phyloP scores from a whole-genome alignment of 2,113 vertebrate species.

The Fukomys damarensis region DNA sequence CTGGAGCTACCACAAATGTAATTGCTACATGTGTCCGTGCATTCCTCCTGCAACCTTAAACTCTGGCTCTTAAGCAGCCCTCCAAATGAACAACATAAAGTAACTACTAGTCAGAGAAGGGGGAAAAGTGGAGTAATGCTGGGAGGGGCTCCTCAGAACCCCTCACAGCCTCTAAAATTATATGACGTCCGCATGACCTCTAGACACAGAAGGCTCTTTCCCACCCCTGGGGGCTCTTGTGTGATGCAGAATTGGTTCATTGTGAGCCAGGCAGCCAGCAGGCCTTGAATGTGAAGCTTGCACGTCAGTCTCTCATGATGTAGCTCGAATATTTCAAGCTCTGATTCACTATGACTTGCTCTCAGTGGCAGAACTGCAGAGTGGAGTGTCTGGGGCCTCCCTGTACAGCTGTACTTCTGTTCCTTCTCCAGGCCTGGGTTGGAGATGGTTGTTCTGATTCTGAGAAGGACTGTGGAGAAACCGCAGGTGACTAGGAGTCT shows the following conservation, averaged over 20 bases:
- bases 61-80: constrained; percentile 35
- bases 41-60: constrained; percentile 67
- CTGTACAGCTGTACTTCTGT: constrained; percentile 55
- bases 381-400: not conserved
- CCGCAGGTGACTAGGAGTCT: not conserved
- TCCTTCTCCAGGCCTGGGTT: constrained; percentile 16
- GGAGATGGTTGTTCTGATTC: not conserved
- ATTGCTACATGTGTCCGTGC: constrained; percentile 71
- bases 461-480: not conserved
- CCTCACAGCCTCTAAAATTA: constrained; percentile 67
- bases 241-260: constrained; percentile 20
- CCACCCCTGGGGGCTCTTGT: not conserved
- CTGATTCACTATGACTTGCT: not conserved
- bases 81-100: constrained; percentile 78
- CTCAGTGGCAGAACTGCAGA: not conserved
- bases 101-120: constrained; percentile 66
- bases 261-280: not conserved
- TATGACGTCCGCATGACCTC: constrained; percentile 59
- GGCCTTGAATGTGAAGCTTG: not conserved
- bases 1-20: constrained; percentile 62
- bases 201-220: not conserved
- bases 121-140: not conserved
- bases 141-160: constrained; percentile 31
- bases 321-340: not conserved
- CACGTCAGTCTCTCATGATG: not conserved